These are phyloP conservation scores for Vireo griseus DNA, from an alignment of 2,797 vertebrate species.

Conservation along the genomic window DNA sequence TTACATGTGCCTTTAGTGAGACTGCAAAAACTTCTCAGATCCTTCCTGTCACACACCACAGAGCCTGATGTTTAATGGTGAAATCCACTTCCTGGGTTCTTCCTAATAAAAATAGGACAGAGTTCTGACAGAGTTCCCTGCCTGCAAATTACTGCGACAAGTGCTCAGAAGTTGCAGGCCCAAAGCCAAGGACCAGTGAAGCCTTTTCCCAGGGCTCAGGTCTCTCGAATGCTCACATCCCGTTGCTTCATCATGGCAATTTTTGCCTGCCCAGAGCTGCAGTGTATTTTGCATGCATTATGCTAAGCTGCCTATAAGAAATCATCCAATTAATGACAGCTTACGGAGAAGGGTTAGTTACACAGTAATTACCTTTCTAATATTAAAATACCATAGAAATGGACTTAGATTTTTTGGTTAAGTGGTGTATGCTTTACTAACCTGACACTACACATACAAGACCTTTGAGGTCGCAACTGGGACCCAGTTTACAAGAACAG, in stretches of 20 bases:
- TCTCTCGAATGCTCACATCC: neutral
- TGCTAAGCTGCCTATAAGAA: conserved; percentile 41
- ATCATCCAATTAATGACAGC: conserved; percentile 53
- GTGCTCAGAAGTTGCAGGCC: neutral
- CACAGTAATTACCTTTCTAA: neutral
- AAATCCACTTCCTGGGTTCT: neutral
- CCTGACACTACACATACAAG: neutral
- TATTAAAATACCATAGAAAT: conserved; percentile 32
- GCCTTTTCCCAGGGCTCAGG: neutral
- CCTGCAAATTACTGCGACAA: fast-evolving
- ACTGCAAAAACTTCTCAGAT: neutral
- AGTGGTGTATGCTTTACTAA: neutral
- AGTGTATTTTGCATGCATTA: conserved; percentile 35
- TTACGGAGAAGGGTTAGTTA: conserved; percentile 25
- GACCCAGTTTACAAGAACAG: neutral
- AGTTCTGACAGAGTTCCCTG: neutral
- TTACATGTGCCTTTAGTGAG: neutral
- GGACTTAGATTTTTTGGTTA: conserved; percentile 24
- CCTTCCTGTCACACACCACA: neutral
- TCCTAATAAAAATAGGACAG: neutral
- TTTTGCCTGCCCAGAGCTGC: neutral
- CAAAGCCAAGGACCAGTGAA: neutral
- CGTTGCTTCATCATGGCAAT: fast-evolving
- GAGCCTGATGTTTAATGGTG: neutral
- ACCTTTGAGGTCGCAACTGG: neutral